These are phyloP conservation scores for Brachionus rubens DNA, from an alignment of 1,140 invertebrate species.

Conservation along the genomic window DNA sequence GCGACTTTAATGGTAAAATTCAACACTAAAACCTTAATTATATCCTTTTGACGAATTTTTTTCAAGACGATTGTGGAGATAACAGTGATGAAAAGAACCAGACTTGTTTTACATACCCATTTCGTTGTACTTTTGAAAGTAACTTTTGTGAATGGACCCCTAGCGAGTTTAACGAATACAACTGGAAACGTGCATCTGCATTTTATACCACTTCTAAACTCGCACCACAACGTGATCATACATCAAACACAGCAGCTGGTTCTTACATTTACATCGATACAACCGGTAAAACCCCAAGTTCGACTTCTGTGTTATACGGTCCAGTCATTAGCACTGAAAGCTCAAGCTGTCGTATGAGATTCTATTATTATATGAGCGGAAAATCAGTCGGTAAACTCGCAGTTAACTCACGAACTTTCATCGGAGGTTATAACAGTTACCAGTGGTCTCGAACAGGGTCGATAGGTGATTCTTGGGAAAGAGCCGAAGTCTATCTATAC, in stretches of 20 bases:
- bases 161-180: not conserved
- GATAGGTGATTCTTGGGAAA: constrained; percentile 6
- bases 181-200: constrained; percentile 3
- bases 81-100: constrained; percentile 53
- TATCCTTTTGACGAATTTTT: too few relatives aligned
- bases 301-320: not conserved
- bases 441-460: constrained; percentile 47
- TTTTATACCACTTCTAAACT: not conserved
- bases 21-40: too few relatives aligned
- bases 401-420: constrained; percentile 51
- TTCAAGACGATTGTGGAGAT: constrained; percentile 57
- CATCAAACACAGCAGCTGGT: constrained; percentile 28
- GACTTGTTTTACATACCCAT: constrained; percentile 12
- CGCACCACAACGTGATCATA: constrained; percentile 38
- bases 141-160: constrained; percentile 52
- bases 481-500: constrained; percentile 1
- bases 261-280: constrained; percentile 50
- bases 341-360: constrained; percentile 50
- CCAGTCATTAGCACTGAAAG: constrained; percentile 49
- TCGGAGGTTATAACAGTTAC: constrained; percentile 50
- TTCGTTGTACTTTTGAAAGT: constrained; percentile 53
- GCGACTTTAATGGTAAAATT: constrained; percentile 13
- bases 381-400: constrained; percentile 51
- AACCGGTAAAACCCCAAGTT: not conserved
- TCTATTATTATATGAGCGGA: constrained; percentile 58